phyloP scores from a whole-genome alignment of 2,113 vertebrate genomes.

The Hippolais icterina region DNA sequence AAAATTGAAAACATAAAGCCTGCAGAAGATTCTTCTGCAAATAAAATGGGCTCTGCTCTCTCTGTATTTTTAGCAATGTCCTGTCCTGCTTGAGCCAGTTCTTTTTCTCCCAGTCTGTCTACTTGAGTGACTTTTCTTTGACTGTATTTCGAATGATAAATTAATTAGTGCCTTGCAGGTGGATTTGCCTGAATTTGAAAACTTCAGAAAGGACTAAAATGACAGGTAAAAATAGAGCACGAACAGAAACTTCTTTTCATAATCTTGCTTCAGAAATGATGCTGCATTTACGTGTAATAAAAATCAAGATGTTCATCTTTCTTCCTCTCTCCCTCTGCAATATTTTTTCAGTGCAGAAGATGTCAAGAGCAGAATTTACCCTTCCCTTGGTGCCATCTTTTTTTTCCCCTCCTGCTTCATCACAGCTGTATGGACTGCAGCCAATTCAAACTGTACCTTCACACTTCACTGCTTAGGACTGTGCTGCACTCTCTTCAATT shows the following conservation, averaged over 20 bases:
- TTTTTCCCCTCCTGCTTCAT: conserved; percentile 11
- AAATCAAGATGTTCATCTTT: conserved; percentile 59
- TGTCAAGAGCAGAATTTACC: conserved; percentile 60
- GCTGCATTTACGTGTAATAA: not conserved
- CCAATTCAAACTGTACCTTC: conserved; percentile 43
- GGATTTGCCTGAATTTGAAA: not conserved
- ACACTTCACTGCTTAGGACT: not conserved
- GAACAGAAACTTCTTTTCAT: not conserved
- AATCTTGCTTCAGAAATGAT: not conserved
- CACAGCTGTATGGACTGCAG: conserved; percentile 50
- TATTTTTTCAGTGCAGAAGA: conserved; percentile 31
- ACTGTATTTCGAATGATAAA: not conserved
- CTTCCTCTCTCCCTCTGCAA: not conserved
- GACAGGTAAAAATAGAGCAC: not conserved
- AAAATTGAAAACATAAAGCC: conserved; percentile 38
- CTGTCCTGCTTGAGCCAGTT: not conserved
- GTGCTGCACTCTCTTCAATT: not conserved
- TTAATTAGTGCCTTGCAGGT: conserved; percentile 21
- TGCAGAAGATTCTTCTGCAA: conserved; percentile 6
- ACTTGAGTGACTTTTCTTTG: not conserved
- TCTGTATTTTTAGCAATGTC: conserved; percentile 16
- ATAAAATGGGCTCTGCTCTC: not conserved
- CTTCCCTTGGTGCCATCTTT: conserved; percentile 54
- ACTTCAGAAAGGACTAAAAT: not conserved
- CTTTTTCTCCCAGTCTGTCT: not conserved